Percentiles rank a stretch among this genome's conserved stretches.
phyloP scores from a whole-genome alignment of 2,888 invertebrate species.

The Galerucella pusilla region DNA sequence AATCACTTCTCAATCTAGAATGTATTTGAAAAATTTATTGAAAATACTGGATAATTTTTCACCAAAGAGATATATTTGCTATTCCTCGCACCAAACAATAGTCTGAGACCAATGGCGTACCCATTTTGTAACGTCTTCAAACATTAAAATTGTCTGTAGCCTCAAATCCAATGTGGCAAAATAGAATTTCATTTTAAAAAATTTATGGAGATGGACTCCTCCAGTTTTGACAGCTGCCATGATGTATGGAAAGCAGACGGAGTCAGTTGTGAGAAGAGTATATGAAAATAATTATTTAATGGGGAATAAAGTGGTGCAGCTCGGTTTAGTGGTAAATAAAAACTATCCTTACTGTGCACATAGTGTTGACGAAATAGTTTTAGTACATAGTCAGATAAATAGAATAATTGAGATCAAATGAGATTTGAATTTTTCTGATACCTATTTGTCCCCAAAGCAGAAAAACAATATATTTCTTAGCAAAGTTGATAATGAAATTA shows the following conservation, averaged over 20 bases:
- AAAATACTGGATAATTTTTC: not conserved
- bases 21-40: constrained; percentile 1
- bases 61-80: constrained; percentile 12
- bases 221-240: not conserved
- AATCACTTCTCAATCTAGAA: not conserved
- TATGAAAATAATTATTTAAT: not conserved
- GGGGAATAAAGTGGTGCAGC: constrained; percentile 1
- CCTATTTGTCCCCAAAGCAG: not conserved
- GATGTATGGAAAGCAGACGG: not conserved
- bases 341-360: constrained; percentile 11
- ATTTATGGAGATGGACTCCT: not conserved
- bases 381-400: not conserved
- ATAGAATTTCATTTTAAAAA: constrained; percentile 8
- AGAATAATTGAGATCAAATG: constrained; percentile 21
- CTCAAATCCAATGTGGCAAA: constrained; percentile 3
- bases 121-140: too few species aligned
- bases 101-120: constrained; percentile 1
- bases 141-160: too few species aligned
- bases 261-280: not conserved
- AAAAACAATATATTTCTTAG: constrained; percentile 7
- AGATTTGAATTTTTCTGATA: not conserved
- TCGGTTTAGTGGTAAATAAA: constrained; percentile 3
- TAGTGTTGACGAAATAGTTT: constrained; percentile 2
- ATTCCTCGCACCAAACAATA: not conserved
- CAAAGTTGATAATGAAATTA: not conserved